Conservation (phyloP, 2,797 vertebrate species). For the Notamacropus eugenii region DNA sequence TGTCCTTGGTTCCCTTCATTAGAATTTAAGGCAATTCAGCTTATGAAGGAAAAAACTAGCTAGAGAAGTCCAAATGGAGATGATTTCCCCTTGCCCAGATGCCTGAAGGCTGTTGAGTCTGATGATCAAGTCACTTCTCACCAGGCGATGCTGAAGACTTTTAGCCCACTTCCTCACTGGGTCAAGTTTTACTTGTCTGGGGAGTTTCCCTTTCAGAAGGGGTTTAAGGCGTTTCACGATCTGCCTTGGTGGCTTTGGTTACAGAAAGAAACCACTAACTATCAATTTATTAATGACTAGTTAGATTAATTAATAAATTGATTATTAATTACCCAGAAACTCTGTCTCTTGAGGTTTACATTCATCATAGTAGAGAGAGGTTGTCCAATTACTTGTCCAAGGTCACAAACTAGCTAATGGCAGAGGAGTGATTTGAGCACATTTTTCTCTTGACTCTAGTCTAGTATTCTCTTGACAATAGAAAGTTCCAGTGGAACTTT, state of each 20-base stretch:
- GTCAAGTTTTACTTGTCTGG: background rate
- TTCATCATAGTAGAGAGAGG: background rate
- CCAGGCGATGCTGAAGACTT: background rate
- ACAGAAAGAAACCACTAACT: background rate
- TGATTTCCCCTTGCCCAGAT: background rate
- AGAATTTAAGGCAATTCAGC: background rate
- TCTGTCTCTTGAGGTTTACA: background rate
- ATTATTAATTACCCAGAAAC: background rate
- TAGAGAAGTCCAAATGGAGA: background rate
- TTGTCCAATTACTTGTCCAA: background rate
- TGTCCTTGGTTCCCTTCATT: background rate
- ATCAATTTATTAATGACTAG: background rate
- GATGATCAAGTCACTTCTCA: background rate
- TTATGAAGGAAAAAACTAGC: background rate
- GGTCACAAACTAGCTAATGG: background rate
- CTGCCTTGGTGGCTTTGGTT: background rate
- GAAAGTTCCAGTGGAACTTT: background rate
- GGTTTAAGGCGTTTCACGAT: background rate
- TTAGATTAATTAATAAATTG: background rate
- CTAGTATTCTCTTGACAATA: background rate
- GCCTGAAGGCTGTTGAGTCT: background rate
- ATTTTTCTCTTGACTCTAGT: background rate
- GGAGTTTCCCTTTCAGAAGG: background rate
- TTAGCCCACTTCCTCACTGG: background rate
- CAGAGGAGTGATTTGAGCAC: background rate